Evolutionary conservation across 2,888 invertebrate genomes (phyloP), one percentile per base, ranked within the genome.

Genomic region (Caenorhabditis zanzibari): DNA sequence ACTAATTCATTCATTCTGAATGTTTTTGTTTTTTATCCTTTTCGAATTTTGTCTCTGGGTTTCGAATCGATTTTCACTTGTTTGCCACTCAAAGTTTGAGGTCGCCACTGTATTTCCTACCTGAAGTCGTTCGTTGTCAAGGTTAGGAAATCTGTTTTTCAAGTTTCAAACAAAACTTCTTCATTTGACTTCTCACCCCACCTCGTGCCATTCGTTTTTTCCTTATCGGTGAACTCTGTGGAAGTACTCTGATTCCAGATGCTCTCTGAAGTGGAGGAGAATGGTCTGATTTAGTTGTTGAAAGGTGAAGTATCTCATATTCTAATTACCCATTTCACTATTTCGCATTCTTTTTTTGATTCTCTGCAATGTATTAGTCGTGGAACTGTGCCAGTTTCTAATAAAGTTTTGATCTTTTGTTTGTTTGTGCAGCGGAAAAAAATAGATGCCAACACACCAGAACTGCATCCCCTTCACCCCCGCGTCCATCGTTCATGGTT

Each of bases 181-280:
- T n/a, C n/a, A n/a, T n/a, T 47, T 26, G 24, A 10, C n/a, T 41
- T 10, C 77, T 71, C 77, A 71, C 77, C 61, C 69, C 77, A 77
- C 71, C 69, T 77, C 77, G 68, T 76, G 76, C 61, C 68, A 76
- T 32, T 41, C 26, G 28, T 32, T 47, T 44, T 49, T 28, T 66
- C 35, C 63, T 77, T 77, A 77, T 77, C 77, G 69, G 26, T 22
- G 69, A 69, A 69, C 61, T 69, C 52, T 41, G 26, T 10, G 19
- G 54, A 19, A 77, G 77, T 77, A 68, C 77, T 69, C 77, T 77
- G 77, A 7, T 69, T 77, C 61, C 76, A 63, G 63, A 69, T 47
- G 59, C 68, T 63, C 63, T 73, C 54, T 74, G 74, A 44, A 73
- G 61, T 49, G 54, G 35, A 52, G 5, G 41, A 56, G 59, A 77